These are phyloP conservation scores for Bradysia coprophila DNA, from an alignment of 1,140 invertebrate species.

Conservation along the genomic window DNA sequence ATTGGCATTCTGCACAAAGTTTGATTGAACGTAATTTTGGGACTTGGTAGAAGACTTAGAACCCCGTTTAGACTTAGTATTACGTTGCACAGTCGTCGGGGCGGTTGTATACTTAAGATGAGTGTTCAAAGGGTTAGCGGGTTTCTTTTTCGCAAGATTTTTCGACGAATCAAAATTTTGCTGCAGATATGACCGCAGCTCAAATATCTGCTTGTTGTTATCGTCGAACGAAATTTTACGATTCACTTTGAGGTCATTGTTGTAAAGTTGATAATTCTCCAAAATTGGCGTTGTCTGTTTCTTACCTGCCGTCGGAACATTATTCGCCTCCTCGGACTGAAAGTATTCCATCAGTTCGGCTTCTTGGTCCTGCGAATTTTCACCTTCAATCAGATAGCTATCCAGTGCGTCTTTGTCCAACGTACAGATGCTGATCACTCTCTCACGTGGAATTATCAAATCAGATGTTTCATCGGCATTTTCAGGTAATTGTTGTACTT, in stretches of 20 bases:
- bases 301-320: neutral
- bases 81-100: neutral
- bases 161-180: neutral
- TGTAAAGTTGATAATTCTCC: constrained; percentile 6
- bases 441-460: constrained; percentile 28
- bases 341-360: constrained; percentile 64
- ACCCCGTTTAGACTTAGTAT: neutral
- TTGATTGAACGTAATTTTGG: constrained; percentile 28
- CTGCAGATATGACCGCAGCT: constrained; percentile 5
- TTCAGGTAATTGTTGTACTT: no score
- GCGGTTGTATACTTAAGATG: neutral
- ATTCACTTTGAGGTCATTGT: neutral
- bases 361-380: constrained; percentile 61
- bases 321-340: constrained; percentile 16
- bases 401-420: constrained; percentile 59
- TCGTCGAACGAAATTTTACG: neutral
- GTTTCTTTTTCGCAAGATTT: neutral
- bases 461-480: constrained; percentile 10
- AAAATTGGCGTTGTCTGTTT: constrained; percentile 2
- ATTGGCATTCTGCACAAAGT: constrained; percentile 38
- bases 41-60: constrained; percentile 8
- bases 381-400: constrained; percentile 50
- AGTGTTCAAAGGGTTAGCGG: neutral
- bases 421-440: constrained; percentile 45
- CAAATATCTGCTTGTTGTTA: constrained; percentile 1